Base-by-base conservation (phyloP, 1,140 invertebrate genomes). In the Drosophila funebris region DNA sequence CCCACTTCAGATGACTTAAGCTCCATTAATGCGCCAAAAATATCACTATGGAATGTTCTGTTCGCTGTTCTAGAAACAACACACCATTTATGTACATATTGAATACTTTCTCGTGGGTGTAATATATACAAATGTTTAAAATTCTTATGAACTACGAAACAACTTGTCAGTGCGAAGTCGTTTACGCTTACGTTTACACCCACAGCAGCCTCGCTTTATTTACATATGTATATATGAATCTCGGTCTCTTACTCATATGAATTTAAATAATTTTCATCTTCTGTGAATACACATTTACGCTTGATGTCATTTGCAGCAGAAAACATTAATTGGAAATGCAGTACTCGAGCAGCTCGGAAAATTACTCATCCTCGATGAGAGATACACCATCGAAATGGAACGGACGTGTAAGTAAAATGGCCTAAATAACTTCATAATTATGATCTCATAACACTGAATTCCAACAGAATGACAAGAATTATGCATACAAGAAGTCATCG, bases 301-400 rank as follows among this genome's bases (percentile, higher is more conserved):
- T 77, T 70, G 48, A 76, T 76, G 76, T 78, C 60, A 71, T 88
- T 88, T 83, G 67, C 66, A 83, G 83, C 76, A 69, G 71, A 87
- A 78, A 58, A 57, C 52, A 73, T 57, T 83, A 79, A 78, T 80
- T 64, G 80, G 78, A 78, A 75, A 90, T 90, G 89, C 89, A 90
- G 89, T 90, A 90, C 73, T 74, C 89, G 61, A 90, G 75, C 71
- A 89, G 81, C 68, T 89, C 89, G 64, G 89, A 90, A 73, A 90
- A 90, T 85, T 89, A 90, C 76, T 90, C 89, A 79, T 85, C 89
- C 57, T 80, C 89, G 56, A 60, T 79, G 63, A 72, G 84, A 63
- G 84, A 90, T 50, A 70, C 74, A 41, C 89, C 89, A 11, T 76
- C 84, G 5, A 90, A 89, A 76, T 90, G 89, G 89, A 73, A 75